A percentile compares a stretch with the other conserved stretches of the same genome.
phyloP scores from a whole-genome alignment of 92 coral and sea anemone genomes.

The Epizoanthus illoricatus region DNA sequence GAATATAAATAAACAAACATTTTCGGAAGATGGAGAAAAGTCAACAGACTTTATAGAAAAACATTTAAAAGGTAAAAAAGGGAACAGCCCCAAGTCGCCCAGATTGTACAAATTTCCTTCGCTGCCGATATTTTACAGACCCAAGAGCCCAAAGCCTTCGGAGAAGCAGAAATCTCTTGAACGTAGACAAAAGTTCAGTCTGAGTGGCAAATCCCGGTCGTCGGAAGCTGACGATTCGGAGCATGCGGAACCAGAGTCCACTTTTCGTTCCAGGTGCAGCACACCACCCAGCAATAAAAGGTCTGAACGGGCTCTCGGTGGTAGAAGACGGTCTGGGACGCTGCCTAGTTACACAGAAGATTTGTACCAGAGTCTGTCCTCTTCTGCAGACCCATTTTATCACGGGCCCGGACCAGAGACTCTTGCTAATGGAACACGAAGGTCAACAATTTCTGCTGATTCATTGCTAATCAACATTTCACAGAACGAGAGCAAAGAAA shows the following conservation, averaged over 20 bases:
- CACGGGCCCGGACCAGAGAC: background rate
- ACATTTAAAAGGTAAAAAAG: background rate
- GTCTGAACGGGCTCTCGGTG: background rate
- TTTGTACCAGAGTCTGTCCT: background rate
- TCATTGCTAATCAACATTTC: slow-evolving; percentile 11
- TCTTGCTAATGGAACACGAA: background rate
- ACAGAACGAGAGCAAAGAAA: background rate
- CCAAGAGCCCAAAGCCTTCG: slow-evolving; percentile 17
- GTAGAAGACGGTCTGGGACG: slow-evolving; percentile 6
- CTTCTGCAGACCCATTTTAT: background rate
- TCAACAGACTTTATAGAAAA: background rate
- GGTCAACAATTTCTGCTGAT: background rate
- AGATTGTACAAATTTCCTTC: slow-evolving; percentile 21
- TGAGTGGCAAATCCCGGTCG: background rate
- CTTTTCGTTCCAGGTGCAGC: background rate
- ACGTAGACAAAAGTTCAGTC: background rate
- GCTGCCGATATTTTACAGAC: slow-evolving; percentile 14
- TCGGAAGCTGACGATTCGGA: slow-evolving; percentile 10
- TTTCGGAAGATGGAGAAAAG: background rate
- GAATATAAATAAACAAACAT: background rate
- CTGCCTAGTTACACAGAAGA: background rate
- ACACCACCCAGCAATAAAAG: background rate
- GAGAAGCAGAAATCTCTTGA: background rate
- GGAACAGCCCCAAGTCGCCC: background rate
- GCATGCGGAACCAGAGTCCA: background rate